Conservation (phyloP, 2,797 vertebrate species). For the Holocentrus rufus region DNA sequence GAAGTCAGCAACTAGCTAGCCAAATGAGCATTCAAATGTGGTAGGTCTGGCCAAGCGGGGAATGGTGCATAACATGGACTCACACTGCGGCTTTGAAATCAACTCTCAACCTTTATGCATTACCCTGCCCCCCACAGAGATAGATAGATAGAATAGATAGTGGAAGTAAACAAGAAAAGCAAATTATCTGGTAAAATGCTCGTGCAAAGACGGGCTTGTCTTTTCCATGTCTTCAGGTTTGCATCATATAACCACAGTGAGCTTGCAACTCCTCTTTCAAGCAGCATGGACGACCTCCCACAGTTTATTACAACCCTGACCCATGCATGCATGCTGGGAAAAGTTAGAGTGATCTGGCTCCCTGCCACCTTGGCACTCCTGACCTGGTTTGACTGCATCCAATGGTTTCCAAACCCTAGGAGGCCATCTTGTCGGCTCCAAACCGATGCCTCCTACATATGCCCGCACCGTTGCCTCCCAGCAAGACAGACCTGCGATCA, state of each 20-base stretch:
- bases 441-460: not conserved
- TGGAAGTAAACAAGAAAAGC: too few species aligned
- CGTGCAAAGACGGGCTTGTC: not conserved
- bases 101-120: too few species aligned
- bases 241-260: not conserved
- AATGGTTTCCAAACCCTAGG: not conserved
- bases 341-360: not conserved
- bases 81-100: too few species aligned
- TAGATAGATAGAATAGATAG: too few species aligned
- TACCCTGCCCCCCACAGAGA: too few species aligned
- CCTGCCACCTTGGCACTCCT: not conserved
- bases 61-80: not conserved
- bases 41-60: not conserved
- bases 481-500: not conserved
- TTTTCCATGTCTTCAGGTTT: not conserved
- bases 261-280: not conserved
- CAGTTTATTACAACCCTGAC: not conserved
- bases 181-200: not conserved
- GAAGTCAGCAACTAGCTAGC: constrained; percentile 46
- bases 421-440: not conserved
- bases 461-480: not conserved
- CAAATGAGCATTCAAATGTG: constrained; percentile 23
- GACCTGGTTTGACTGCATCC: not conserved
- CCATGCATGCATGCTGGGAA: too few species aligned
- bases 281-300: not conserved